Base-by-base conservation (phyloP, 2,113 vertebrate species). In the Sialia sialis region DNA sequence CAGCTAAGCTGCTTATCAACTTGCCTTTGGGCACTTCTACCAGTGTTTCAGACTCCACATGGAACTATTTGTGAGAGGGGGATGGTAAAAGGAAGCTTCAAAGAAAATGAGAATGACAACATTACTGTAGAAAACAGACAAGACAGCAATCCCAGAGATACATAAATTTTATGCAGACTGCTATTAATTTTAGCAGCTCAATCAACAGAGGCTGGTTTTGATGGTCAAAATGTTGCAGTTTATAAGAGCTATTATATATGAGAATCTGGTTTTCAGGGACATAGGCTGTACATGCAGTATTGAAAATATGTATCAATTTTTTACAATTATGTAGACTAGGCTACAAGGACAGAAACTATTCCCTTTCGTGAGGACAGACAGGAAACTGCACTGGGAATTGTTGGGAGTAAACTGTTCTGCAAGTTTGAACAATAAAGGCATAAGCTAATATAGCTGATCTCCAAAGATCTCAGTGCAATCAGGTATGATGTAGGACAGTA, bases 51-150 rank as follows among this genome's bases (percentile, higher is more conserved):
- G 73, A 44, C 44, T 89, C 91, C 96, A 96, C 85, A 78, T 87
- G 94, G 93, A 96, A 95, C 87, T 85, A 67, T 38, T 96, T 93
- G 63, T 29, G 85, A 90, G 79, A 78, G 89, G 73, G 92, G 82
- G 66, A 81, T 82, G 70, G 84, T 82, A 88, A 38, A 73, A 89
- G 74, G 52, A 76, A 88, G 80, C 93, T 95, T 95, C 90, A 94
- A 96, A 87, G 95, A 87, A 94, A 95, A 95, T 7, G 69, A 94
- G 87, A 86, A 91, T 56, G 87, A 95, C 96, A 94, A 94, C 63
- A 80, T 66, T 83, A 91, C 78, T 67, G 91, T 39, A 95, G 77
- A 92, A 82, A 93, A 74, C 62, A 93, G 87, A 83, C 55, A 95
- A 93, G 77, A 87, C 66, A 85, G 85, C 75, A 78, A 75, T 34